phyloP scores from a whole-genome alignment of 1,140 invertebrate species.

The Wasmannia auropunctata region DNA sequence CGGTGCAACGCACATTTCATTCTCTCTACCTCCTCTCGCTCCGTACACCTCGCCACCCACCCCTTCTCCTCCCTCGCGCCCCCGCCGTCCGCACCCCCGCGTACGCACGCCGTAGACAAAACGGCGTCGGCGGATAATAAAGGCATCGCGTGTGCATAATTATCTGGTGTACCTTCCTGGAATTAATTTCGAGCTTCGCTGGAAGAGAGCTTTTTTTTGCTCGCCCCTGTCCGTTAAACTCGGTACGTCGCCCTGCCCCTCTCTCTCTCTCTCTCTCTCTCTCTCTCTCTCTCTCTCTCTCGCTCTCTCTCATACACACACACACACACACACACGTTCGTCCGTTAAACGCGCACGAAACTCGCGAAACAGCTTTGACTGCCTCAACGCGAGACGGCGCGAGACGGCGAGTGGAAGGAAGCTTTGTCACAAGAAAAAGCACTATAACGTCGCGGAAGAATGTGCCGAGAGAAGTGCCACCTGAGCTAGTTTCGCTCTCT shows the following conservation, averaged over 20 bases:
- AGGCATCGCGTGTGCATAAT: constrained; percentile 76
- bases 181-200: constrained; percentile 76
- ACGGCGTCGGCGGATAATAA: constrained; percentile 63
- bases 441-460: background rate
- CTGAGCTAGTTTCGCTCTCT: background rate
- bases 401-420: background rate
- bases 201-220: constrained; percentile 52
- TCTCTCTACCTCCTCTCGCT: no score
- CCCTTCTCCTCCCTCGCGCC: background rate
- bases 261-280: constrained; percentile 16
- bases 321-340: no score
- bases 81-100: background rate
- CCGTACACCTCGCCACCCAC: no score
- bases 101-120: constrained; percentile 44
- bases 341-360: constrained; percentile 59
- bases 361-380: constrained; percentile 2
- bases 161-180: constrained; percentile 74
- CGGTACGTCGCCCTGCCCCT: constrained; percentile 16
- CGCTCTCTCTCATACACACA: no score
- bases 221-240: constrained; percentile 23
- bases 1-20: constrained; percentile 4
- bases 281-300: constrained; percentile 7
- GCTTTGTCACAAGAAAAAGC: background rate
- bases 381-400: background rate
- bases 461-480: background rate